A percentile compares a stretch with the other conserved stretches of the same genome.
phyloP scores from a whole-genome alignment of 2,113 vertebrate species.

The Tachysurus fulvidraco region DNA sequence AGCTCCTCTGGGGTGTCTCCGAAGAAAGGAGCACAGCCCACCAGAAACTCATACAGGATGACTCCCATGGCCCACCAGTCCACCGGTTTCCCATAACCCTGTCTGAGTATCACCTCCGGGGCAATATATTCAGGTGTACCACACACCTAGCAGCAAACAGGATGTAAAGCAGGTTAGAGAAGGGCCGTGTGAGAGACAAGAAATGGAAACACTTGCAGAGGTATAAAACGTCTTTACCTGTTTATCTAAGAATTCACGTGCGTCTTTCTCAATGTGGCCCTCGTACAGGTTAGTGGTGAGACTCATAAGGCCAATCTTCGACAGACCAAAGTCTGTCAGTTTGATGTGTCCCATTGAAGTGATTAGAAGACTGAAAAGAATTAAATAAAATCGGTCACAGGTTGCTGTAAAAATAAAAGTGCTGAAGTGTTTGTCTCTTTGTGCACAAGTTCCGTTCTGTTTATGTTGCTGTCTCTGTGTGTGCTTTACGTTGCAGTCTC shows the following conservation, averaged over 20 bases:
- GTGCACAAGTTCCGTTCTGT: not conserved
- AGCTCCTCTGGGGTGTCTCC: conserved; percentile 96
- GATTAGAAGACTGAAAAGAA: conserved; percentile 88
- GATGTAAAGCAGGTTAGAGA: conserved; percentile 1
- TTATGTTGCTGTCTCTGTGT: conserved; percentile 45
- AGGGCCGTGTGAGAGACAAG: not conserved
- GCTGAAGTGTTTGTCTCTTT: conserved; percentile 48
- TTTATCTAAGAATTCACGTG: conserved; percentile 94
- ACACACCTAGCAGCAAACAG: conserved; percentile 80
- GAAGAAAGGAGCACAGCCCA: conserved; percentile 94
- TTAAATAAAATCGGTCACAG: not conserved
- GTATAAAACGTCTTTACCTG: conserved; percentile 75
- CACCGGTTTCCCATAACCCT: conserved; percentile 96
- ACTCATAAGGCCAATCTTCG: conserved; percentile 98
- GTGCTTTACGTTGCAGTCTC: too few species aligned
- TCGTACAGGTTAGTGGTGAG: conserved; percentile 96
- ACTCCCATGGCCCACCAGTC: conserved; percentile 99
- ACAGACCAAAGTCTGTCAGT: conserved; percentile 95
- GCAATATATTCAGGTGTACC: conserved; percentile 97
- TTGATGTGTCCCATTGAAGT: conserved; percentile 98
- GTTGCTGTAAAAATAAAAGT: not conserved
- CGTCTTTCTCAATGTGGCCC: conserved; percentile 96
- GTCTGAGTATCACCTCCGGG: conserved; percentile 93
- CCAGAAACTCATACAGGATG: conserved; percentile 94
- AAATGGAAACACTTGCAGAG: not conserved